Evolutionary conservation across 2,888 invertebrate genomes (phyloP), one percentile per base, ranked within the genome.

Genomic region (Apamea sordens): DNA sequence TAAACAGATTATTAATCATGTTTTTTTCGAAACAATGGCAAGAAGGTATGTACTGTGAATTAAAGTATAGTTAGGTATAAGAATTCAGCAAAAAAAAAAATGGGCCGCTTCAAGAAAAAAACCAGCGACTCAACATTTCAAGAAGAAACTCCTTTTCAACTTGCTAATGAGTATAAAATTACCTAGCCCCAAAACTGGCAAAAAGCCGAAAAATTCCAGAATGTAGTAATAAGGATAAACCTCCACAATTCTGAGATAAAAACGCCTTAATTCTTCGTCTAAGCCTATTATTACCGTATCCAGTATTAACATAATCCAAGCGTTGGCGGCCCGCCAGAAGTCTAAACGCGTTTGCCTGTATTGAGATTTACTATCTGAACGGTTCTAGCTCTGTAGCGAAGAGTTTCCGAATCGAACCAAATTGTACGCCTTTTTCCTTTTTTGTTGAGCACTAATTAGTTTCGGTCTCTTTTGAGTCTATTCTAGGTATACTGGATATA

Each of bases 321-420:
- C 59, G 65, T 83, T 94, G 94, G 94, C 92, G 74, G 75, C 21
- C 56, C 77, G 93, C 94, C 94, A 94, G 89, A 81, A 88, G 87
- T 91, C 89, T 90, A 88, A 92, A 89, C 92, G 91, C 92, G 92
- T 92, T 92, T 91, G 92, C 86, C 90, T 88, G 91, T 92, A 94
- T 94, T 93, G 93, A 94, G 94, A 94, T 94, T 94, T 94, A 95
- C 93, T 91, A 92, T 89, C 88, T 89, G 87, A 90, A 91, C 87
- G 89, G 88, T 84, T 88, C 90, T 78, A 79, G 82, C 78, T 73
- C 85, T 80, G 86, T 83, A 87, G 86, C 84, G 88, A 80, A 86
- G 79, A 83, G 79, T 81, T 82, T 68, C 79, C 82, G 82, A 86
- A 85, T 86, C 86, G 85, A 86, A 87, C 85, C 82, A 85, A 85